phyloP scores from a whole-genome alignment of 2,797 vertebrate species.

The Vespertilio murinus region DNA sequence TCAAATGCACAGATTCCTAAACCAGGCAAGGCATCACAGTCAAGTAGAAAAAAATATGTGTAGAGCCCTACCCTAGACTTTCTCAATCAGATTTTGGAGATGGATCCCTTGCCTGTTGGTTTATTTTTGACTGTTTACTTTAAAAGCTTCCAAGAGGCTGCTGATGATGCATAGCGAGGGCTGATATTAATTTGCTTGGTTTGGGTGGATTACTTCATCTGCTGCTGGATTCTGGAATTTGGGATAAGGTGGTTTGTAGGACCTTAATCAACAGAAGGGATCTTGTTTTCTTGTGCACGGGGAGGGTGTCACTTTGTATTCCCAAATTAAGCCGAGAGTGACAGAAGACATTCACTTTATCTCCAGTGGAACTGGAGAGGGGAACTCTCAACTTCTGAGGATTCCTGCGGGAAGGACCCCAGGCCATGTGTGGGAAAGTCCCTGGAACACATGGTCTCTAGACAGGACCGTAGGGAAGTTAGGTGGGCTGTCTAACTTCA shows the following conservation, averaged over 20 bases:
- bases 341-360: neutral
- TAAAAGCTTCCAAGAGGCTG: neutral
- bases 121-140: slow-evolving; percentile 29
- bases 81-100: neutral
- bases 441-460: neutral
- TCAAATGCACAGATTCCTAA: slow-evolving; percentile 11
- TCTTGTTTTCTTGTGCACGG: neutral
- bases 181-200: neutral
- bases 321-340: neutral
- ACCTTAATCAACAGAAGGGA: neutral
- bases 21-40: neutral
- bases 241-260: neutral
- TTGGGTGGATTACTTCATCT: neutral
- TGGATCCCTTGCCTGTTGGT: neutral
- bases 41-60: neutral
- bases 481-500: neutral
- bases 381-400: neutral
- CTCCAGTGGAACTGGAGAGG: neutral
- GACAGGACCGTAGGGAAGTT: neutral
- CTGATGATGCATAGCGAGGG: neutral
- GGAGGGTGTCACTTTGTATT: neutral
- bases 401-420: neutral
- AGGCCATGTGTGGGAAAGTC: neutral
- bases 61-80: neutral
- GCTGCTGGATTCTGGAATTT: neutral